Evolutionary conservation across 1,140 invertebrate species (phyloP), one percentile per base, ranked within the genome.

Genomic region (Dolichoris vasculosae): DNA sequence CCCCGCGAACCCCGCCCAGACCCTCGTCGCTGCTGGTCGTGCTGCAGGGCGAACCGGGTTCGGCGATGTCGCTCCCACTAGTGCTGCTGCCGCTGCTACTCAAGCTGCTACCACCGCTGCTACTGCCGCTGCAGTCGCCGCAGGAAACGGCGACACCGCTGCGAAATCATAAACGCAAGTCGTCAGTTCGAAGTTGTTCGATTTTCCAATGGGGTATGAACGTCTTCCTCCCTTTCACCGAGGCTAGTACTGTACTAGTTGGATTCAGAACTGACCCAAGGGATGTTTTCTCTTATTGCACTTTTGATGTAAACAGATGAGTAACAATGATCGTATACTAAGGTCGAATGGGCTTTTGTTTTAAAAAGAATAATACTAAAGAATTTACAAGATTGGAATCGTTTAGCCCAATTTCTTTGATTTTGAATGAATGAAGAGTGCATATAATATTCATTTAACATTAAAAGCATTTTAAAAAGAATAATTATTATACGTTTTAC

Each of bases 1-100:
- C 86, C 90, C 93, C 85, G 92, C 90, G 89, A 93, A 93, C 89
- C 93, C 92, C 78, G 93, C 94, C 82, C 76, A 92, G 88, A 0
- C 89, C 91, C 83, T 93, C 89, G 55, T 92, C 93, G 35, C 93
- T 93, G 90, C 94, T 92, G 69, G 93, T 92, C 46, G 95, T 96
- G 91, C 96, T 96, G 91, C 95, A 96, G 86, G 97, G 96, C 63
- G 96, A 97, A 48, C 96, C 96, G 48, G 96, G 96, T 91, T 97
- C 97, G 84, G 97, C 96, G 88, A 96, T 96, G 92, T 96, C 96
- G 90, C 95, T 96, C 78, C 95, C 96, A 48, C 95, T 95, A 87
- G 95, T 96, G 90, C 95, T 95, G 90, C 81, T 88, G 0, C 88
- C 89, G n/a, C 93, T 92, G 90, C 93, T 93, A 87, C 92, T 92